Conservation (phyloP, 2,113 vertebrate species). For the Egretta garzetta region DNA sequence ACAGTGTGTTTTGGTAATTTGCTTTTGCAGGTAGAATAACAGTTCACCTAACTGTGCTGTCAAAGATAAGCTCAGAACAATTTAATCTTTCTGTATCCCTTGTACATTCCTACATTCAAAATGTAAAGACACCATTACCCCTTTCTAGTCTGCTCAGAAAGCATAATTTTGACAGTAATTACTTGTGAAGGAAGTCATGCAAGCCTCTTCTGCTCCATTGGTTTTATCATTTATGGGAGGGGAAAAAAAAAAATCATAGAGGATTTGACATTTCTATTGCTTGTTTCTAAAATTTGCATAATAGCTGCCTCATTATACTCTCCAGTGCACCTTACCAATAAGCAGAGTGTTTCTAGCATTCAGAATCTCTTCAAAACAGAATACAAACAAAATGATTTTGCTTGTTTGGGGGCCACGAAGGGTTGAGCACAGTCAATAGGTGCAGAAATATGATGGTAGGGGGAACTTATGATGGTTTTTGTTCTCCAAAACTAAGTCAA, state of each 20-base stretch:
- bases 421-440: not conserved
- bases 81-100: not conserved
- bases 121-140: not conserved
- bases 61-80: not conserved
- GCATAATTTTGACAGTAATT: not conserved
- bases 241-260: not conserved
- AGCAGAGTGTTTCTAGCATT: not conserved
- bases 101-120: not conserved
- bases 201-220: not conserved
- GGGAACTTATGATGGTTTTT: not conserved
- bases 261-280: not conserved
- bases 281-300: not conserved
- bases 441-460: not conserved
- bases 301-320: not conserved
- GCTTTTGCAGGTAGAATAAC: not conserved
- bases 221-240: not conserved
- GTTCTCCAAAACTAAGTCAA: not conserved
- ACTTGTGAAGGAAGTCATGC: not conserved
- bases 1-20: not conserved
- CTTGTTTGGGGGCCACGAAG: not conserved
- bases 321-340: not conserved
- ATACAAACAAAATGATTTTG: not conserved
- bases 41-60: not conserved
- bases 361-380: not conserved
- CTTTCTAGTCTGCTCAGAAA: not conserved